Evolutionary conservation across 2,888 invertebrate species (phyloP).

Genomic region (Atrina japonica): DNA sequence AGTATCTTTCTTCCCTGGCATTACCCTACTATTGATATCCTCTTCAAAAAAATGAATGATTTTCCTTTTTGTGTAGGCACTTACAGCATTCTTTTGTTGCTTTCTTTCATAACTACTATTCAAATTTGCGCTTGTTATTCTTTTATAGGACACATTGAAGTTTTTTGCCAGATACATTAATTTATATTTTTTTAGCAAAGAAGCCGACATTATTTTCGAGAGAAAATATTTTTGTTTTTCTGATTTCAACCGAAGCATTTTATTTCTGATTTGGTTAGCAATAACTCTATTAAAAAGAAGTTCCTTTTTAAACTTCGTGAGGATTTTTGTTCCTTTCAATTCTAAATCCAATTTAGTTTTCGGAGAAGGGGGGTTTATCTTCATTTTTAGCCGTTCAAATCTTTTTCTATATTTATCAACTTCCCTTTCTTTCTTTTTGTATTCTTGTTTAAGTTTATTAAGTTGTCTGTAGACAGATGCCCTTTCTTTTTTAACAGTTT

Average conservation of each 20-base stretch:
- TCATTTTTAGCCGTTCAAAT: slow-evolving; percentile 12
- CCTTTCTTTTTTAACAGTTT: slow-evolving; percentile 20
- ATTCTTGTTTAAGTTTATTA: neutral
- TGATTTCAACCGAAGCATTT: neutral
- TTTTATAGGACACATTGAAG: slow-evolving; percentile 7
- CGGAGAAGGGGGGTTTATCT: neutral
- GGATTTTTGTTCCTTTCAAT: slow-evolving; percentile 11
- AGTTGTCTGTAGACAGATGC: slow-evolving; percentile 25
- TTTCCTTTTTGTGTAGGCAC: slow-evolving; percentile 6
- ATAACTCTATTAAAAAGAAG: slow-evolving; percentile 1
- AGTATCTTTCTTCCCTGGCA: slow-evolving; percentile 50
- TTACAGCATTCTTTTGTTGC: neutral
- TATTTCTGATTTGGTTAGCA: neutral
- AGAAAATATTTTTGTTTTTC: slow-evolving; percentile 17
- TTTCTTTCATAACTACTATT: neutral
- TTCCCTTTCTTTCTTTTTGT: slow-evolving; percentile 2
- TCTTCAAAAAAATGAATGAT: slow-evolving; percentile 31
- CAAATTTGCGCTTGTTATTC: neutral
- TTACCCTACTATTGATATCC: slow-evolving; percentile 45
- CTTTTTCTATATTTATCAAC: slow-evolving; percentile 29
- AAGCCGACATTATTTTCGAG: slow-evolving; percentile 13
- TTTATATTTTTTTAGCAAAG: neutral
- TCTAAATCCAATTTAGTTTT: too few species aligned
- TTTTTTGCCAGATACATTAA: slow-evolving; percentile 2
- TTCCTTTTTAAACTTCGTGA: slow-evolving; percentile 4